A percentile compares a stretch with the other conserved stretches of the same genome.
Conservation (phyloP, 2,888 invertebrate genomes). For the Callimorpha dominula region DNA sequence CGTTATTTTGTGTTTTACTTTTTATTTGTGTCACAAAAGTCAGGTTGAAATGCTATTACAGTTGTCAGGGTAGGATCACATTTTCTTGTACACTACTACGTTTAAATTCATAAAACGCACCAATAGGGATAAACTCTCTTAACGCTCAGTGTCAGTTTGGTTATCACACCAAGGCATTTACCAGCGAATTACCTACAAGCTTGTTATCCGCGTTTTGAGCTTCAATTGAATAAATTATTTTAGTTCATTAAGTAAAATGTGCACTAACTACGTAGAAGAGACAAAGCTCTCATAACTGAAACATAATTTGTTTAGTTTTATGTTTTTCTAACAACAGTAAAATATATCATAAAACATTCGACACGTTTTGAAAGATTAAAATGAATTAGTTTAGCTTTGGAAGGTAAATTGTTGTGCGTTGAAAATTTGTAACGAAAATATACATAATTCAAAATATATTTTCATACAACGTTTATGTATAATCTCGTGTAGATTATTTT, state of each 20-base stretch:
- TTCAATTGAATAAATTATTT: neutral
- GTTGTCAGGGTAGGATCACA: neutral
- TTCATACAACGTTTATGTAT: conserved; percentile 11
- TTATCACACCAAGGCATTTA: neutral
- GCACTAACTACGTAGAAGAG: neutral
- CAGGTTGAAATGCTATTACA: no score
- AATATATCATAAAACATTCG: neutral
- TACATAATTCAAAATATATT: conserved; percentile 16
- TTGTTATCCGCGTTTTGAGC: neutral
- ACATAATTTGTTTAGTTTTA: neutral
- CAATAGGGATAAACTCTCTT: no score
- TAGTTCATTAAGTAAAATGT: neutral
- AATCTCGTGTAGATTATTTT: conserved; percentile 14
- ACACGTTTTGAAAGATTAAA: conserved; percentile 21
- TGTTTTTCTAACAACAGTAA: neutral
- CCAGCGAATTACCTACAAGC: neutral
- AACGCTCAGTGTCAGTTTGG: neutral
- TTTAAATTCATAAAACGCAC: neutral
- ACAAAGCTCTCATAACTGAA: neutral
- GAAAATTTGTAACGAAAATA: neutral
- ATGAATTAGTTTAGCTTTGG: conserved; percentile 13
- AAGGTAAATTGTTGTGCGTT: neutral
- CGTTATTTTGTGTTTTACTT: no score
- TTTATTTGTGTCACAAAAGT: no score
- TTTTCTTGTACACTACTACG: no score